Conservation (phyloP, 2,113 vertebrate species). For the Hylia prasina region DNA sequence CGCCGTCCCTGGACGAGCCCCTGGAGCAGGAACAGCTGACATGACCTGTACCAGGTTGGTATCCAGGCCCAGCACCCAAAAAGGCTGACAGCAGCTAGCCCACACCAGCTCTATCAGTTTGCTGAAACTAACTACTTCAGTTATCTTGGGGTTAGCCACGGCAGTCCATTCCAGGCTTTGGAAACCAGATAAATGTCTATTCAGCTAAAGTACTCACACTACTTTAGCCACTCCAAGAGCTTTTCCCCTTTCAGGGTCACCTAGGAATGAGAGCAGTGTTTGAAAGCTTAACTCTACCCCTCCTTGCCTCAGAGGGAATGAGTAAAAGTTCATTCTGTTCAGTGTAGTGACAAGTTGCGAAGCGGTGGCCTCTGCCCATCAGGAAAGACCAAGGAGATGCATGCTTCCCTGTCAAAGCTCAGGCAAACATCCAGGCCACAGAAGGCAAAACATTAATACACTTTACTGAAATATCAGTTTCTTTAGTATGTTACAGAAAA, state of each 20-base stretch:
- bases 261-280: not conserved
- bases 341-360: not conserved
- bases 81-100: not conserved
- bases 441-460: constrained; percentile 57
- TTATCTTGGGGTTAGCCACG: not conserved
- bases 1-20: not conserved
- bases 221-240: not conserved
- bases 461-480: constrained; percentile 79
- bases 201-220: not conserved
- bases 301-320: not conserved
- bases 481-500: constrained; percentile 78
- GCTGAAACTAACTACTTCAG: not conserved
- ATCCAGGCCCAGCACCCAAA: not conserved
- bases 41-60: not conserved
- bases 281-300: not conserved
- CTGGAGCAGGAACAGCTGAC: not conserved
- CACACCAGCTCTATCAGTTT: not conserved
- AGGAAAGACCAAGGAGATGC: not conserved
- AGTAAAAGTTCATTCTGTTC: not conserved
- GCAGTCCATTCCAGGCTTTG: not conserved
- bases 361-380: not conserved
- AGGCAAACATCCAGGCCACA: constrained; percentile 31
- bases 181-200: not conserved
- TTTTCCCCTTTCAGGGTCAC: not conserved
- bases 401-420: not conserved